Evolutionary conservation across 92 coral and sea anemone species (phyloP), one percentile per base, ranked within the genome.

Genomic region (Paragorgia papillata): DNA sequence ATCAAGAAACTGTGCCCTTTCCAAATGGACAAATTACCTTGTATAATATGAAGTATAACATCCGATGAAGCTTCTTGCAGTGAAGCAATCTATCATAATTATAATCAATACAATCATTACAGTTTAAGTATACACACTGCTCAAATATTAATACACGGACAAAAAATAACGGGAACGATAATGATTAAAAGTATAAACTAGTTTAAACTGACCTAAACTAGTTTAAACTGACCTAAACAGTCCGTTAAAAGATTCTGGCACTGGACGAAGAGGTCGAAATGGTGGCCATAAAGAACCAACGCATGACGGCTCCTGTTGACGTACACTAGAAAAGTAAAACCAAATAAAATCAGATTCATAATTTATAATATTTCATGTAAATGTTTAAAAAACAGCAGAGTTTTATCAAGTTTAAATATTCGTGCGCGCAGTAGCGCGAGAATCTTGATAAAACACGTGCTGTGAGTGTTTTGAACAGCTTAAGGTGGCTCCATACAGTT

Each of bases 231-330:
- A 71, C 78, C 78, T 53, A 35, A 73, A 43, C 26, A 95, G 79
- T 14, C 91, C 92, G 35, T 80, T 48, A 74, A 76, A 91, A 50
- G 82, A 74, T 71, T 87, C 80, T 33, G 88, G 88, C 18, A 89
- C 85, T 22, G 90, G 90, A 69, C 84, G 87, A 24, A 95, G 88
- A 1, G 88, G 82, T 30, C 70, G 84, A 81, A 89, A 86, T 34
- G 97, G 97, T 15, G 97, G 97, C 97, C 99, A 95, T 39, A 87
- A 55, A 22, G 88, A 74, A 20, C 87, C 80, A 26, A 55, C 82
- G 48, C 65, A 55, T 37, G 79, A 48, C 18, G 57, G 40, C 29
- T 78, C 86, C 50, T 51, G 88, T 76, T 84, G 89, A 57, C 84
- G 88, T 40, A 82, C 65, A 74, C 98, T 94, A 85, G 17, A 82